Percentiles rank a stretch among this genome's conserved stretches.
Conservation (phyloP, 1,140 invertebrate genomes). For the Magallana ariakensis region DNA sequence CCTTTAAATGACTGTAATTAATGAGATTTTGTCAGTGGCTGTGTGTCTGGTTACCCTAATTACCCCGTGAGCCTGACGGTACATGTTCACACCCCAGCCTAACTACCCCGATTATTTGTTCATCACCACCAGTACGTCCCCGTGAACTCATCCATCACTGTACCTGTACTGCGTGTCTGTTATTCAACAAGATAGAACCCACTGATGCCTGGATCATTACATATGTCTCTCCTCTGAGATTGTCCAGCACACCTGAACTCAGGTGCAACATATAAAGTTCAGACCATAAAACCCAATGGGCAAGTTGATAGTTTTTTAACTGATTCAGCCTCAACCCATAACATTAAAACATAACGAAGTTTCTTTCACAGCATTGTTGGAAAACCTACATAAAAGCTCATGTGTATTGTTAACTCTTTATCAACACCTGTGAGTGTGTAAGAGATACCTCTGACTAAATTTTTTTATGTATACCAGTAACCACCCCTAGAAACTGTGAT, state of each 20-base stretch:
- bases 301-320: too few species aligned
- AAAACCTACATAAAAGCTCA: too few species aligned
- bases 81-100: background rate
- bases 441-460: too few species aligned
- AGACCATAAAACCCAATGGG: too few species aligned
- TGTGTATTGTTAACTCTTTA: too few species aligned
- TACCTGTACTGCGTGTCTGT: background rate
- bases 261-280: background rate
- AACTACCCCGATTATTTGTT: background rate
- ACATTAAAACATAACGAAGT: too few species aligned
- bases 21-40: background rate
- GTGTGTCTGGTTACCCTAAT: background rate
- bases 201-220: background rate
- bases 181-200: background rate
- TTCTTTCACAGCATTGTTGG: too few species aligned
- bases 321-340: too few species aligned
- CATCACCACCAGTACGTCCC: too few species aligned
- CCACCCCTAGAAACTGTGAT: too few species aligned
- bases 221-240: background rate
- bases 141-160: background rate
- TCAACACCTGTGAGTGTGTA: too few species aligned
- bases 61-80: background rate
- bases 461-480: too few species aligned
- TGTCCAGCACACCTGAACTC: background rate
- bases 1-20: conserved; percentile 21